Conservation (phyloP, 1,140 invertebrate genomes). For the Fopius arisanus region DNA sequence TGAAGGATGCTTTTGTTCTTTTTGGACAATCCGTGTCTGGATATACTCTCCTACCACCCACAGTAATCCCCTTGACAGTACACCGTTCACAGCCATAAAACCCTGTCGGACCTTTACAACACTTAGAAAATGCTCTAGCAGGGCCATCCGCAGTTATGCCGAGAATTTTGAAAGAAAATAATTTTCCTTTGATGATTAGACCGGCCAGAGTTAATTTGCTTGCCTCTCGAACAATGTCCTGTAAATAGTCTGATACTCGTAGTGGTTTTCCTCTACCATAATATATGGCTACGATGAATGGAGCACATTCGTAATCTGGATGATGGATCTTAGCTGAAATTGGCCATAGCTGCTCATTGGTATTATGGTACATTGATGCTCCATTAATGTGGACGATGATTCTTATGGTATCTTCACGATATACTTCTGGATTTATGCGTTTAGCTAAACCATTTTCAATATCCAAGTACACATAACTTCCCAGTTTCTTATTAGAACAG, state of each 20-base stretch:
- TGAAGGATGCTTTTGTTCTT: background rate
- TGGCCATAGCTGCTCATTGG: background rate
- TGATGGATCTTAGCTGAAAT: too few relatives aligned
- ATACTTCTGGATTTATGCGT: background rate
- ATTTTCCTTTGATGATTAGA: background rate
- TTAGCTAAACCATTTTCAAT: background rate
- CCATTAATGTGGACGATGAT: background rate
- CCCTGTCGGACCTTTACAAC: background rate
- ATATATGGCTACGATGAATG: constrained; percentile 12
- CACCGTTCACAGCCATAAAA: background rate
- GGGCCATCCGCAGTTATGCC: background rate
- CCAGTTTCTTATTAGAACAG: background rate
- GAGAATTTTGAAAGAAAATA: background rate
- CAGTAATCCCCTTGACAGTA: background rate
- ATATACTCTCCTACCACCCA: background rate
- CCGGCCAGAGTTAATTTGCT: background rate
- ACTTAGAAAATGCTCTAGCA: background rate
- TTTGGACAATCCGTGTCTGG: background rate
- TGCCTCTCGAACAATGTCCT: constrained; percentile 22
- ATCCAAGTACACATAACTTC: background rate
- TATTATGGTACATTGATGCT: background rate
- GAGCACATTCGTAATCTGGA: background rate
- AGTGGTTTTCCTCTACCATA: constrained; percentile 16
- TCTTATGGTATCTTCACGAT: background rate
- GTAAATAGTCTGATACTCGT: background rate